Evolutionary conservation across 2,888 invertebrate genomes (phyloP).

Genomic region (Catocala fraxini): DNA sequence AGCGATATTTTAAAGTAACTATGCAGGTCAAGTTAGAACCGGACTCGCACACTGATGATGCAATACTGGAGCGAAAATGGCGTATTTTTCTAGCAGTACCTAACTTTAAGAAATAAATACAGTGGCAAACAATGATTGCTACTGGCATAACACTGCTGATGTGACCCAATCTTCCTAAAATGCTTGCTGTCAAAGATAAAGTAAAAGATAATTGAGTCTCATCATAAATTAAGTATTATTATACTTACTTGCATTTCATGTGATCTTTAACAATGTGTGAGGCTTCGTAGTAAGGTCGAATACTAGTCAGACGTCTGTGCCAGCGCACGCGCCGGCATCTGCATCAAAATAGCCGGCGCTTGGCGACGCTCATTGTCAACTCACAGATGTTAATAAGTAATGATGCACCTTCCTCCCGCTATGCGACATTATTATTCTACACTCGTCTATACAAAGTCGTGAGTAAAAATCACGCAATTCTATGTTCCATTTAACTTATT

Average conservation of each 20-base stretch:
- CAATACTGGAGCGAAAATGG: too few species aligned
- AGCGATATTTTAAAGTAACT: too few species aligned
- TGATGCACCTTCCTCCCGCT: conserved; percentile 37
- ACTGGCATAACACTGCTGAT: too few species aligned
- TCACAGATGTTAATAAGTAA: conserved; percentile 40
- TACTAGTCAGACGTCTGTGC: conserved; percentile 41
- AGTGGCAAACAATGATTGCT: too few species aligned
- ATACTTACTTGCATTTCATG: conserved; percentile 48
- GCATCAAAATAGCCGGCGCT: conserved; percentile 66
- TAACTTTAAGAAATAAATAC: too few species aligned
- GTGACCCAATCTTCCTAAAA: too few species aligned
- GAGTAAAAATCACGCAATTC: conserved; percentile 41
- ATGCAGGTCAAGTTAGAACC: too few species aligned
- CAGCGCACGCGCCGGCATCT: conserved; percentile 60
- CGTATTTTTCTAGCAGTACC: too few species aligned
- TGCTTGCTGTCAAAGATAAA: too few species aligned
- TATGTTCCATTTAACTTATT: conserved; percentile 9
- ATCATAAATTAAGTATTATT: not conserved
- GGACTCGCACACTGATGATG: too few species aligned
- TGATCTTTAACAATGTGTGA: conserved; percentile 29
- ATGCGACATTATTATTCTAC: conserved; percentile 33
- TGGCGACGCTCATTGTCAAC: conserved; percentile 47
- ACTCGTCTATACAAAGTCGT: conserved; percentile 27
- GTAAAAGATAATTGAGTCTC: too few species aligned
- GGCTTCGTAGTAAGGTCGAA: conserved; percentile 39